These are phyloP conservation scores for Carassius auratus DNA, from an alignment of 2,113 vertebrate genomes.

Conservation along the genomic window DNA sequence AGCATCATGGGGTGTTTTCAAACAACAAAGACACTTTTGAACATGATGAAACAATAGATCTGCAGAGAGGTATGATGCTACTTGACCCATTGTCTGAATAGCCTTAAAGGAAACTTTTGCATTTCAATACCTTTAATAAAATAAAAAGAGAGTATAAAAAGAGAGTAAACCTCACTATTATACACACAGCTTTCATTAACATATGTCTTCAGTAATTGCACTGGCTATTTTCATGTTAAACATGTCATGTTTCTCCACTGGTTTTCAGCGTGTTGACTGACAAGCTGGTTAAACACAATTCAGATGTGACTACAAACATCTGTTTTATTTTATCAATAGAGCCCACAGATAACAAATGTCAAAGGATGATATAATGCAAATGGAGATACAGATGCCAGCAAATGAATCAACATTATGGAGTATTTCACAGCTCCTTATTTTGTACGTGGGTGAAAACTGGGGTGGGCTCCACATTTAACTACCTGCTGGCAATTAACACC, in stretches of 20 bases:
- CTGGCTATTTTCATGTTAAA: background rate
- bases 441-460: slow-evolving; percentile 29
- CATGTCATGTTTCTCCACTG: background rate
- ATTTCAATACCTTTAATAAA: background rate
- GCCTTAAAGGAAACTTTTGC: background rate
- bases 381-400: background rate
- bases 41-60: slow-evolving; percentile 25
- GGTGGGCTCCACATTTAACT: slow-evolving; percentile 35
- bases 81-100: background rate
- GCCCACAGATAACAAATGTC: background rate
- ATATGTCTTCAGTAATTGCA: background rate
- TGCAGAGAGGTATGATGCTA: background rate
- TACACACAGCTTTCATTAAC: background rate
- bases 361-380: background rate
- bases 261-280: background rate
- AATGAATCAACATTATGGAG: slow-evolving; percentile 5
- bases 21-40: slow-evolving; percentile 41
- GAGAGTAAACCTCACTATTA: background rate
- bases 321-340: background rate
- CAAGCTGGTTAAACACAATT: background rate
- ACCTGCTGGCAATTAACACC: slow-evolving; percentile 45
- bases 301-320: background rate
- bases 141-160: background rate
- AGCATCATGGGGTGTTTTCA: slow-evolving; percentile 38
- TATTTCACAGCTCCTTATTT: background rate